A percentile compares a stretch with the other conserved stretches of the same genome.
These are phyloP conservation scores for Yponomeuta evonymella DNA, from an alignment of 2,888 invertebrate genomes.

Conservation along the genomic window DNA sequence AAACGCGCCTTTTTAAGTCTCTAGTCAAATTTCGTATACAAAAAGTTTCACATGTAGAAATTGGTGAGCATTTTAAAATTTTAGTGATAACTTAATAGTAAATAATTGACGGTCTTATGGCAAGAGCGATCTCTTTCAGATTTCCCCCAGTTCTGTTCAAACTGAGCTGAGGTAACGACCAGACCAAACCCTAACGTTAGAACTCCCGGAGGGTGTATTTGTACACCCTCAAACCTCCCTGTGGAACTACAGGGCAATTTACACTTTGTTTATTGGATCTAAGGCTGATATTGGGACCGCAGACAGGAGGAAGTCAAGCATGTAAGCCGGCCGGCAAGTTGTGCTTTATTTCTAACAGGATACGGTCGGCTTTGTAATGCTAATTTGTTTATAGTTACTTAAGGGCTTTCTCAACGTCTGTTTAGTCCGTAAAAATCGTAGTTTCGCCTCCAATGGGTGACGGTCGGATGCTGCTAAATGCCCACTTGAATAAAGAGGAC, in stretches of 20 bases:
- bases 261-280: not conserved
- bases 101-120: no score
- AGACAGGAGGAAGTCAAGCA: not conserved
- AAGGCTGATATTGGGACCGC: not conserved
- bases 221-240: not conserved
- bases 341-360: constrained; percentile 1
- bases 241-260: not conserved
- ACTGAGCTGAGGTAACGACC: not conserved
- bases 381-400: constrained; percentile 14
- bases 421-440: constrained; percentile 11
- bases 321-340: not conserved
- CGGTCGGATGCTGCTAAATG: not conserved
- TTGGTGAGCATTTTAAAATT: no score
- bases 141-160: no score
- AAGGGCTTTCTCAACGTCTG: constrained; percentile 12
- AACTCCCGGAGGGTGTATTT: not conserved
- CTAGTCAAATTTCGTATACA: no score
- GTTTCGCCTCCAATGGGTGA: not conserved
- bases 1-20: no score
- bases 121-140: no score
- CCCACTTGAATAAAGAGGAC: not conserved
- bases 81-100: no score
- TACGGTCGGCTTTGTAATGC: constrained; percentile 12
- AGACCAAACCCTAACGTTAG: not conserved
- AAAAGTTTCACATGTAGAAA: no score